phyloP scores from a whole-genome alignment of 2,888 invertebrate species.

The Polyommatus icarus region DNA sequence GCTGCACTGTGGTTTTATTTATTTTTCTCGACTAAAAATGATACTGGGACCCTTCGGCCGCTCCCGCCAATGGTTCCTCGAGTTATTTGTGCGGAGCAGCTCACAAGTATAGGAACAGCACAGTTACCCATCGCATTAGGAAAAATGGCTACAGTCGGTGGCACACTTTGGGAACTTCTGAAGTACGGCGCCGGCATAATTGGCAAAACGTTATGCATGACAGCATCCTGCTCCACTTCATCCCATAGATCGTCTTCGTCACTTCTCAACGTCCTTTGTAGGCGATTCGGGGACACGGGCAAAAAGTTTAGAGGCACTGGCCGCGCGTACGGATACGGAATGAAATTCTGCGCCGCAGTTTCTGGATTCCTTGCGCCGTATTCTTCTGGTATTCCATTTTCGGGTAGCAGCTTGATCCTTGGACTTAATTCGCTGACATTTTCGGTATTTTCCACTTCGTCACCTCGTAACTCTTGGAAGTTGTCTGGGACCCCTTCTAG shows the following conservation, averaged over 20 bases:
- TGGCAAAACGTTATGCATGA: constrained; percentile 65
- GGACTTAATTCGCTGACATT: not conserved
- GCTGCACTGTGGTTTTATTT: not conserved
- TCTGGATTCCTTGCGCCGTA: not conserved
- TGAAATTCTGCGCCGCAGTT: not conserved
- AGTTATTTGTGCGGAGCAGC: constrained; percentile 54
- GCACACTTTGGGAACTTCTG: constrained; percentile 41
- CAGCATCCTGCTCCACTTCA: constrained; percentile 57
- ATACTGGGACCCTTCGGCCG: not conserved
- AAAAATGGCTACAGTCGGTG: constrained; percentile 27
- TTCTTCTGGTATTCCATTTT: not conserved
- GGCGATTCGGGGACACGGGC: constrained; percentile 25
- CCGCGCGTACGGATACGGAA: not conserved
- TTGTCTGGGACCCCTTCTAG: not conserved
- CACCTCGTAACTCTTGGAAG: not conserved
- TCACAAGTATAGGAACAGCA: constrained; percentile 53
- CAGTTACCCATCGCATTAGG: constrained; percentile 42
- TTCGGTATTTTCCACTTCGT: not conserved
- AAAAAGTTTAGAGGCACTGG: not conserved
- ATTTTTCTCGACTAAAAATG: not conserved
- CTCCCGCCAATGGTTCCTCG: constrained; percentile 40
- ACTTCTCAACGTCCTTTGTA: constrained; percentile 37
- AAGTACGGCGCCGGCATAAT: constrained; percentile 61
- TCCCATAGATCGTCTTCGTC: constrained; percentile 53
- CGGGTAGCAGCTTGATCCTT: not conserved